These are phyloP conservation scores for Cancer borealis DNA, from an alignment of 2,888 invertebrate species.

Conservation along the genomic window DNA sequence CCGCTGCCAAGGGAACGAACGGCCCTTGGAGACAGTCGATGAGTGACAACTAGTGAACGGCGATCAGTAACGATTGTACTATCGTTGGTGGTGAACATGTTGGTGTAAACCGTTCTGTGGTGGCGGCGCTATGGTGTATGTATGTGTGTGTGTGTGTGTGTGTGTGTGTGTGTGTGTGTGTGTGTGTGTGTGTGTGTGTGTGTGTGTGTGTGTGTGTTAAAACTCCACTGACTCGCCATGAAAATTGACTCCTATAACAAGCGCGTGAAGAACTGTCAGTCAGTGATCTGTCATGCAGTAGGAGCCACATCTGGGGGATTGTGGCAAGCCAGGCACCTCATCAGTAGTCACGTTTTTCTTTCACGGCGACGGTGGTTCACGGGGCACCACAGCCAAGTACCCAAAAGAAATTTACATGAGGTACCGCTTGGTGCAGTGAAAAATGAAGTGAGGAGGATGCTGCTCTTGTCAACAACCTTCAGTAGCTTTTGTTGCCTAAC, in stretches of 20 bases:
- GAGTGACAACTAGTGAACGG: neutral
- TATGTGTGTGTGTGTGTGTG: neutral
- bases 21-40: neutral
- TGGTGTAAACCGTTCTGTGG: neutral
- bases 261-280: neutral
- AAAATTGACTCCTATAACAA: neutral
- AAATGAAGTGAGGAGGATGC: neutral
- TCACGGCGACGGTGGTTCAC: neutral
- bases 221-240: neutral
- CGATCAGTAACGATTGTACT: neutral
- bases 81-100: neutral
- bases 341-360: neutral
- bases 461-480: neutral
- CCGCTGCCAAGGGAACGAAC: neutral
- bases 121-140: neutral
- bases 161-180: neutral
- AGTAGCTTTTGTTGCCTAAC: neutral
- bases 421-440: neutral
- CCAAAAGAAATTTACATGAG: neutral
- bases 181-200: slow-evolving; percentile 35
- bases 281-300: neutral
- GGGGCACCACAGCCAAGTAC: neutral
- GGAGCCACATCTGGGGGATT: neutral
- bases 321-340: neutral
- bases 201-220: neutral